Conservation (phyloP, 2,797 vertebrate genomes). For the Antrozous pallidus region DNA sequence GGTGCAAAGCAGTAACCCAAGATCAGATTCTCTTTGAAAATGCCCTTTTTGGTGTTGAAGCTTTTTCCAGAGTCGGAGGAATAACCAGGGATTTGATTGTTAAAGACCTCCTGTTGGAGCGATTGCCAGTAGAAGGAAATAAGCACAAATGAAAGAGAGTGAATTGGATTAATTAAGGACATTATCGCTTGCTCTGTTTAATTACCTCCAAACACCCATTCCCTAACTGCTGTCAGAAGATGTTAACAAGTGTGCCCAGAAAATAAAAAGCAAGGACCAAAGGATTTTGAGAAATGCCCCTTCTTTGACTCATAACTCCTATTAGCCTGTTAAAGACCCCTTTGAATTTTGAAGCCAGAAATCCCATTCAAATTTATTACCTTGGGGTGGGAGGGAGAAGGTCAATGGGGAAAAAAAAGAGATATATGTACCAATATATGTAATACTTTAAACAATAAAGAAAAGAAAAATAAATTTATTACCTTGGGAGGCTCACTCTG, state of each 20-base stretch:
- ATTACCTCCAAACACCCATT: background rate
- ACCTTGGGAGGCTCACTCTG: background rate
- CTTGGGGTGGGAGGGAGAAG: no score
- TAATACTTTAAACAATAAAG: no score
- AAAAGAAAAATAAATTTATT: no score
- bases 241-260: constrained; percentile 35
- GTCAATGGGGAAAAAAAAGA: no score
- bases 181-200: constrained; percentile 44
- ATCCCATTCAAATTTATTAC: background rate
- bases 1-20: background rate
- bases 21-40: background rate
- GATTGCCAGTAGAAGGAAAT: background rate
- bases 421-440: no score
- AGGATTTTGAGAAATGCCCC: background rate
- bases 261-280: background rate
- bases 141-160: background rate
- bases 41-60: background rate
- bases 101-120: background rate
- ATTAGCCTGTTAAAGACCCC: background rate
- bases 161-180: constrained; percentile 47
- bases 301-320: background rate
- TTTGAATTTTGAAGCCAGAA: background rate
- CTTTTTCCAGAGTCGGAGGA: background rate
- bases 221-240: background rate
- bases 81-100: background rate